These are phyloP conservation scores for Coreoperca whiteheadi DNA, from an alignment of 2,113 vertebrate genomes.

Conservation along the genomic window DNA sequence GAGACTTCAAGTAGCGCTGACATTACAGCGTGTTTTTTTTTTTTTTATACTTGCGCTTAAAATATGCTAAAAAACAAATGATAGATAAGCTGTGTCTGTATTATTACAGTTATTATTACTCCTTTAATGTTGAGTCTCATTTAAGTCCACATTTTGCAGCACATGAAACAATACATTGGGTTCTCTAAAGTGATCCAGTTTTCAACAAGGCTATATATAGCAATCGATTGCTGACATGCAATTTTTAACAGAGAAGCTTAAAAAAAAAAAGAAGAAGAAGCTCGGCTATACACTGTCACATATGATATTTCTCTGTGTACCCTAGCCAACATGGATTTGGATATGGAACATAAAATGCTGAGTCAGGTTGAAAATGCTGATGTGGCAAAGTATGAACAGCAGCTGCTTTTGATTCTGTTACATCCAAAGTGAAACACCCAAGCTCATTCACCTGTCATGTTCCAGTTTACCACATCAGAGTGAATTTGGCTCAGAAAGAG, in stretches of 20 bases:
- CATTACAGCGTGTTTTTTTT: too few species aligned
- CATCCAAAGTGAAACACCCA: not conserved
- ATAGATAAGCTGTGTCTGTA: not conserved
- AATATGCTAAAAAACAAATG: not conserved
- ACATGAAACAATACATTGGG: not conserved
- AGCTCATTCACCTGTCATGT: conserved; percentile 12
- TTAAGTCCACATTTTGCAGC: not conserved
- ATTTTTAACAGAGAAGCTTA: conserved; percentile 19
- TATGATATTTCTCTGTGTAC: not conserved
- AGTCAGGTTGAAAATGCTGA: conserved; percentile 41
- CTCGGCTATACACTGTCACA: not conserved
- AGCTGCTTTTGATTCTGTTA: conserved; percentile 36
- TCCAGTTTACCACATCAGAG: conserved; percentile 3
- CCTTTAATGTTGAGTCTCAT: not conserved
- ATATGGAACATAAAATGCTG: conserved; percentile 17
- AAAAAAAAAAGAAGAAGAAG: conserved; percentile 6
- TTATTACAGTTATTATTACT: not conserved
- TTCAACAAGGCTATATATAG: not conserved
- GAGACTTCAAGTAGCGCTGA: not conserved
- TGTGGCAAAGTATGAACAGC: conserved; percentile 39
- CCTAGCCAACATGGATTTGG: not conserved
- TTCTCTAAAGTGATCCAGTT: not conserved
- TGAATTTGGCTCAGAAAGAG: conserved; percentile 4
- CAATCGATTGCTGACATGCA: conserved; percentile 19
- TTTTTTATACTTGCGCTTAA: not conserved